These are phyloP conservation scores for Pocillopora damicornis DNA, from an alignment of 64 coral and sea anemone genomes.

Conservation along the genomic window DNA sequence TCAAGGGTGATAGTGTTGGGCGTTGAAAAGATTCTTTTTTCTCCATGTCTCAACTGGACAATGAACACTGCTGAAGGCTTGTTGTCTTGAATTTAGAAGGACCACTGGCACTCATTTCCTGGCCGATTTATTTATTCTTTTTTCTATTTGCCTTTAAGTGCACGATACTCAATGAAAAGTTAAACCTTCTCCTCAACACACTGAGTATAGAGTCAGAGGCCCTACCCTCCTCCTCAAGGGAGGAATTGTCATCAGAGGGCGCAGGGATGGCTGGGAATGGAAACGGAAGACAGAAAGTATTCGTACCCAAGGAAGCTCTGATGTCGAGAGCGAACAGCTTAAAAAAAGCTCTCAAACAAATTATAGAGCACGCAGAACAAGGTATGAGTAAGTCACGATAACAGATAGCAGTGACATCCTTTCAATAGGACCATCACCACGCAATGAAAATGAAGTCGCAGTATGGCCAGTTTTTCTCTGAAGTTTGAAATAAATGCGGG, in stretches of 20 bases:
- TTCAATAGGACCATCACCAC: too few relatives aligned
- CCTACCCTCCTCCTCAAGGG: constrained; percentile 49
- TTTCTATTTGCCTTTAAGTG: constrained; percentile 66
- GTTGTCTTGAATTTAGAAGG: too few relatives aligned
- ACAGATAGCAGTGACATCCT: too few relatives aligned
- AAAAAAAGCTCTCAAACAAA: constrained; percentile 95
- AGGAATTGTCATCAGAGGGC: constrained; percentile 40
- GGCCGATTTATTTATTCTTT: background rate
- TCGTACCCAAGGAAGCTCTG: constrained; percentile 89
- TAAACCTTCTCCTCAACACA: constrained; percentile 75
- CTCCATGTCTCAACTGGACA: too few relatives aligned
- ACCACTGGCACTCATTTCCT: background rate
- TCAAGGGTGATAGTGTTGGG: too few relatives aligned
- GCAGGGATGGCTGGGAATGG: constrained; percentile 36
- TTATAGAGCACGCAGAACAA: constrained; percentile 91
- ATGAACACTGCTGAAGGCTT: too few relatives aligned
- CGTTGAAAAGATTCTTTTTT: too few relatives aligned
- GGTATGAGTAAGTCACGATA: constrained; percentile 24
- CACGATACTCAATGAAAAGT: constrained; percentile 85
- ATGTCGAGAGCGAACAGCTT: constrained; percentile 98
- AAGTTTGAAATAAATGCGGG: too few relatives aligned
- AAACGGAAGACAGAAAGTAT: constrained; percentile 85
- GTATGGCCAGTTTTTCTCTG: too few relatives aligned
- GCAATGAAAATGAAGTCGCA: too few relatives aligned
- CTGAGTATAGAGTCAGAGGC: constrained; percentile 93